A percentile compares a stretch with the other conserved stretches of the same genome.
Evolutionary conservation across 2,797 vertebrate genomes (phyloP).

Genomic region (Myotis planiceps): DNA sequence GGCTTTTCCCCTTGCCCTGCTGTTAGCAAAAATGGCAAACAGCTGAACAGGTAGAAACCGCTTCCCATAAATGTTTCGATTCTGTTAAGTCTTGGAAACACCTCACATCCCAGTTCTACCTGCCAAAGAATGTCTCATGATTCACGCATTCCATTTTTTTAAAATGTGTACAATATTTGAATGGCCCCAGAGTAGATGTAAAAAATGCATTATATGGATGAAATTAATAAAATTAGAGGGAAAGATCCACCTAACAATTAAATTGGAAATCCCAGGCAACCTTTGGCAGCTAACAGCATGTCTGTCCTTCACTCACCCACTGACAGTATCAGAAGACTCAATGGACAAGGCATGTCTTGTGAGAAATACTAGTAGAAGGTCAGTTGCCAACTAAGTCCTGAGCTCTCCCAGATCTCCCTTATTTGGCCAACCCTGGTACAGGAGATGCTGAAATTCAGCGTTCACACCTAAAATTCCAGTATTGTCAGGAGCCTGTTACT

Average conservation of each 20-base stretch:
- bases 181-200: slow-evolving; percentile 46
- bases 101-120: slow-evolving; percentile 42
- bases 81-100: slow-evolving; percentile 68
- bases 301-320: slow-evolving; percentile 51
- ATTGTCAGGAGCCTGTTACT: slow-evolving; percentile 47
- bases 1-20: neutral
- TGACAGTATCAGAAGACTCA: slow-evolving; percentile 52
- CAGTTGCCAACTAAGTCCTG: neutral
- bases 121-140: slow-evolving; percentile 59
- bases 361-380: slow-evolving; percentile 54
- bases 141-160: slow-evolving; percentile 30
- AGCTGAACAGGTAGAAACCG: slow-evolving; percentile 42
- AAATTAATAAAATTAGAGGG: slow-evolving; percentile 65
- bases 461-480: slow-evolving; percentile 63
- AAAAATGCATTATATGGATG: slow-evolving; percentile 29
- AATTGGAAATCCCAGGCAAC: slow-evolving; percentile 57
- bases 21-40: slow-evolving; percentile 14
- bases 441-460: neutral
- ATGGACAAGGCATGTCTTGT: slow-evolving; percentile 3
- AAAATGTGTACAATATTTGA: slow-evolving; percentile 50
- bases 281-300: slow-evolving; percentile 62
- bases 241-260: slow-evolving; percentile 64
- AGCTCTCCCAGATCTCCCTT: neutral
- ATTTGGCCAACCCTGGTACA: neutral
- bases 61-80: slow-evolving; percentile 23